Evolutionary conservation across 2,797 vertebrate species (phyloP), one percentile per base, ranked within the genome.

Genomic region (Okamejei kenojei): DNA sequence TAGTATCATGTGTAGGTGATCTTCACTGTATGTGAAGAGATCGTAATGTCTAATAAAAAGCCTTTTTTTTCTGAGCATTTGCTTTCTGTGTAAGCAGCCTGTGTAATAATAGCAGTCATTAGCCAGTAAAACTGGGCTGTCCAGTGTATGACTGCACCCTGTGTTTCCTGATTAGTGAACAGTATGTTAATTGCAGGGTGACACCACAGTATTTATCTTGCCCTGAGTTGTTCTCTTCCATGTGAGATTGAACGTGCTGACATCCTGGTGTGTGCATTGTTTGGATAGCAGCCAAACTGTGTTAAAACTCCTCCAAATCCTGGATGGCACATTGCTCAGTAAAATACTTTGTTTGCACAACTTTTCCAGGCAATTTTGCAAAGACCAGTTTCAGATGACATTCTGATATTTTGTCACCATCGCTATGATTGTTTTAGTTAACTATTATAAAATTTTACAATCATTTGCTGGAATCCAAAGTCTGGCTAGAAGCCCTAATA

Each of bases 271-370:
- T 68, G 61, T 9, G 68, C n/a, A 21, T 2, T 68, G 17, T 68
- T 88, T 88, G 84, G 84, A 63, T 32, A 32, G 17, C 3, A 32
- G 63, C 84, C 63, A 88, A 88, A 65, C 68, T 35, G n/a, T 88
- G 61, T 35, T 88, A 88, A 68, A 35, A 88, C 84, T 68, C n/a
- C 8, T 65, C 84, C 84, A 88, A 88, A 88, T n/a, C n/a, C 63
- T 88, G 63, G n/a, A 61, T 23, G 21, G 15, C 63, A 8, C 21
- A 35, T 88, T 88, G 84, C 84, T 35, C 35, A 7, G 10, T 88
- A 35, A 45, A 88, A 88, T 88, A n/a, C 84, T 68, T 88, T 35
- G 17, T 88, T 88, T 8, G 0, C n/a, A 88, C 17, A 32, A 65
- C 1, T 35, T 68, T 68, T 68, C 84, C n/a, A 68, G 7, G 19